Conservation (phyloP, 92 coral and sea anemone species). For the Zoanthus solanderi region DNA sequence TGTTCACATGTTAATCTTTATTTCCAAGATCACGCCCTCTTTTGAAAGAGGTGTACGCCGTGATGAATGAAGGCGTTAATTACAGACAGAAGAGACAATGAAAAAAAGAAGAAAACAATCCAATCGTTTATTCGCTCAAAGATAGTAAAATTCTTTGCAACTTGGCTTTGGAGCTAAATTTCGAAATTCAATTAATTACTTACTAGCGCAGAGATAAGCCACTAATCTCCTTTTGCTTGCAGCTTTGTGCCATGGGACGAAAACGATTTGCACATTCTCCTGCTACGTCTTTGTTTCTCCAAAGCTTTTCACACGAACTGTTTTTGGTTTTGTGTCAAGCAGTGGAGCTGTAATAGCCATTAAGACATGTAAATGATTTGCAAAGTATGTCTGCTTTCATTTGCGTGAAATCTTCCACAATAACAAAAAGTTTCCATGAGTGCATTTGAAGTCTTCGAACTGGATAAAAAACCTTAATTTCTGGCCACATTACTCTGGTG, state of each 20-base stretch:
- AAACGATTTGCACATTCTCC: neutral
- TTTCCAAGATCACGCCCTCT: slow-evolving; percentile 28
- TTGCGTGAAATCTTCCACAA: neutral
- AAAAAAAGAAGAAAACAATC: neutral
- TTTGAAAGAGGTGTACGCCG: slow-evolving; percentile 25
- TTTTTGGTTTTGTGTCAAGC: neutral
- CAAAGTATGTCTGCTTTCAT: neutral
- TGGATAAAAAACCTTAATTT: neutral
- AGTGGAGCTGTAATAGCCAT: neutral
- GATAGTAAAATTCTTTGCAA: slow-evolving; percentile 24
- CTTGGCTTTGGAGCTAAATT: slow-evolving; percentile 10
- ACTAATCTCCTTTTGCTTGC: neutral
- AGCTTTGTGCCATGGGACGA: slow-evolving; percentile 14
- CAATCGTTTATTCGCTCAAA: slow-evolving; percentile 20
- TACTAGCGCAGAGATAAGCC: neutral
- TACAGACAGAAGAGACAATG: slow-evolving; percentile 19
- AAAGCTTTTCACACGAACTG: slow-evolving; percentile 1
- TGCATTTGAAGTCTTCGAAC: slow-evolving; percentile 6
- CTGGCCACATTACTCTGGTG: neutral
- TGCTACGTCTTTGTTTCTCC: neutral
- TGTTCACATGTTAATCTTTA: slow-evolving; percentile 30
- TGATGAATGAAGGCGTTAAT: slow-evolving; percentile 40
- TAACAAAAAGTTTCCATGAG: neutral
- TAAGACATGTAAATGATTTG: slow-evolving; percentile 1
- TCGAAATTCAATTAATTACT: slow-evolving; percentile 4